Evolutionary conservation across 2,113 vertebrate genomes (phyloP), one percentile per base, ranked within the genome.

Genomic region (Mesitornis unicolor): DNA sequence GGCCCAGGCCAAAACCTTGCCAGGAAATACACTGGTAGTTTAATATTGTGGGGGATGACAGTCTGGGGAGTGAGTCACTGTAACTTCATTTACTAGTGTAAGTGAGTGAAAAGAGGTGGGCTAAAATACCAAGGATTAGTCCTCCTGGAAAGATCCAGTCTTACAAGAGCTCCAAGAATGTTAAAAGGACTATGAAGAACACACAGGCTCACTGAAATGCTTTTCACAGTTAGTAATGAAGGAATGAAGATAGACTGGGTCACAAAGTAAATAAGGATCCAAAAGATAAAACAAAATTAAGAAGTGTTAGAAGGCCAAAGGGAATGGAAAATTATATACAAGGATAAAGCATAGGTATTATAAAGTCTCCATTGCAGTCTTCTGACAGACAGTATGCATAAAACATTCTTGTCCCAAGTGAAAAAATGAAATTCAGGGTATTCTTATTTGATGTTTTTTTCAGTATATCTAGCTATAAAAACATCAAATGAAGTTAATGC

Each of bases 401-500:
- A 96, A 90, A 95, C 35, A 91, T 94, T 71, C 28, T 84, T 81
- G 60, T 93, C 86, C 69, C 91, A 84, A 87, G 93, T 92, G 89
- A 95, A 77, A 93, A 92, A 84, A 64, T 89, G 38, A 90, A 95
- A 94, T 86, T 88, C 79, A 81, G 38, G n/a, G 33, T 95, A 92
- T 78, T 47, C 45, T 89, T 92, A 47, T 95, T 92, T 96, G 71
- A 95, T 70, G 59, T 65, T 92, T 92, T 93, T 94, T 86, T 81
- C 71, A 90, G 83, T 81, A 68, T 81, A 93, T 90, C 76, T 84
- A 90, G 79, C 80, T 87, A 89, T 96, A 84, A 93, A 94, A 96
- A 84, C 86, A 96, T 95, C 90, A 96, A 93, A 95, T 89, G 71
- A 84, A 89, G 42, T 59, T 92, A 92, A 93, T 90, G 45, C 15